Conservation (phyloP, 2,888 invertebrate species). For the Margaritifera margaritifera region DNA sequence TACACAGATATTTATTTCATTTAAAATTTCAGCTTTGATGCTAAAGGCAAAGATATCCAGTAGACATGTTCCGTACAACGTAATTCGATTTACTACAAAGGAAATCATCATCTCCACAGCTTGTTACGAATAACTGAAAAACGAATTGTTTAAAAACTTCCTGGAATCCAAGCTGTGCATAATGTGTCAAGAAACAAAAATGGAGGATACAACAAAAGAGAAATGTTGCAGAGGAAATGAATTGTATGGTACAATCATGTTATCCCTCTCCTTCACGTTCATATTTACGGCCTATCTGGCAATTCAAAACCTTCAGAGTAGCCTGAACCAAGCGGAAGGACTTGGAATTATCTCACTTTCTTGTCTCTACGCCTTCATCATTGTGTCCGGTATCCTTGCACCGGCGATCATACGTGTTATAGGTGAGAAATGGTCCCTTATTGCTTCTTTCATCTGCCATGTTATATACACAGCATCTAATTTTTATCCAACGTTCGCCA, state of each 20-base stretch:
- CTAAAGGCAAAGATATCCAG: no score
- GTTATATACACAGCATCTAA: constrained; percentile 61
- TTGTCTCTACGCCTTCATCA: constrained; percentile 60
- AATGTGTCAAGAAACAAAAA: no score
- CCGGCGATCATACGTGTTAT: constrained; percentile 58
- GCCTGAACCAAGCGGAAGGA: constrained; percentile 57
- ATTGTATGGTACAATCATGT: constrained; percentile 40
- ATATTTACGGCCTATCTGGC: constrained; percentile 64
- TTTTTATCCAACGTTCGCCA: constrained; percentile 59
- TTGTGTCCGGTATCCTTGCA: constrained; percentile 63
- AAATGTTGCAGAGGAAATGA: constrained; percentile 10
- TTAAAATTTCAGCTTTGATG: no score
- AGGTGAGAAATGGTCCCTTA: constrained; percentile 59
- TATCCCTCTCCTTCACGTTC: constrained; percentile 59
- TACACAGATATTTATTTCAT: no score
- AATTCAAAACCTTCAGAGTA: constrained; percentile 66
- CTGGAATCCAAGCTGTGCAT: no score
- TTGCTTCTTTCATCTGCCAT: constrained; percentile 55
- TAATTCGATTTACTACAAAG: no score
- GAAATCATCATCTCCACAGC: no score
- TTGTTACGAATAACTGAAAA: no score
- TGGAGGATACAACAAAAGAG: no score
- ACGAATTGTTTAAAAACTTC: no score
- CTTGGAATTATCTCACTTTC: constrained; percentile 61
- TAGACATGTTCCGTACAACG: no score